Conservation (phyloP, 1,140 invertebrate species). For the Hylaeus volcanicus region DNA sequence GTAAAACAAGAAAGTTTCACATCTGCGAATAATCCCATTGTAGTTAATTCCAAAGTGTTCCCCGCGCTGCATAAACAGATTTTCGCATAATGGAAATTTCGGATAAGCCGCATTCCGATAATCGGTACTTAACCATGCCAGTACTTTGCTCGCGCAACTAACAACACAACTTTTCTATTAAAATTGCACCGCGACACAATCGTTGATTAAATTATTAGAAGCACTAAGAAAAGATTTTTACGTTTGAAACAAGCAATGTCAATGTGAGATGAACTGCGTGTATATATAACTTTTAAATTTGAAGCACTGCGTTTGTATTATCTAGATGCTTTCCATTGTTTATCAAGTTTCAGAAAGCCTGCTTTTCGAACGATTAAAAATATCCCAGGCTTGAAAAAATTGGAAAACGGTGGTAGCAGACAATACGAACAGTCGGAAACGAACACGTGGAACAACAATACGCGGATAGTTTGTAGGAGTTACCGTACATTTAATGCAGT, state of each 20-base stretch:
- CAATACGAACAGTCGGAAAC: background rate
- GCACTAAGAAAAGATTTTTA: too few relatives aligned
- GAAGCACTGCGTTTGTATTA: too few relatives aligned
- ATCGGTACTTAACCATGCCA: slow-evolving; percentile 8
- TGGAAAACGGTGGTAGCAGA: too few relatives aligned
- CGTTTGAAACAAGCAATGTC: too few relatives aligned
- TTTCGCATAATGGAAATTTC: slow-evolving; percentile 41
- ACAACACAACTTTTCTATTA: slow-evolving; percentile 42
- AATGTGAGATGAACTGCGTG: too few relatives aligned
- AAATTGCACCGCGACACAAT: background rate
- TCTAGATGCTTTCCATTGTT: background rate
- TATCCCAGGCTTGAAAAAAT: too few relatives aligned
- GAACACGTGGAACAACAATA: background rate
- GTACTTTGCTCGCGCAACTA: background rate
- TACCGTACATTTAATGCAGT: slow-evolving; percentile 35
- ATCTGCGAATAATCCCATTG: slow-evolving; percentile 18
- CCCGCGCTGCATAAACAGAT: slow-evolving; percentile 28
- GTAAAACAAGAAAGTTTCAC: background rate
- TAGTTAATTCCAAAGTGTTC: slow-evolving; percentile 10
- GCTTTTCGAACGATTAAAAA: too few relatives aligned
- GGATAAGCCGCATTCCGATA: slow-evolving; percentile 37
- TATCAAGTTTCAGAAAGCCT: too few relatives aligned
- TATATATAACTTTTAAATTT: too few relatives aligned
- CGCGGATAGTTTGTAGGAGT: slow-evolving; percentile 2
- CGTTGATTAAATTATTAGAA: too few relatives aligned